Evolutionary conservation across 2,113 vertebrate genomes (phyloP), one percentile per base, ranked within the genome.

Genomic region (Otolemur garnettii): DNA sequence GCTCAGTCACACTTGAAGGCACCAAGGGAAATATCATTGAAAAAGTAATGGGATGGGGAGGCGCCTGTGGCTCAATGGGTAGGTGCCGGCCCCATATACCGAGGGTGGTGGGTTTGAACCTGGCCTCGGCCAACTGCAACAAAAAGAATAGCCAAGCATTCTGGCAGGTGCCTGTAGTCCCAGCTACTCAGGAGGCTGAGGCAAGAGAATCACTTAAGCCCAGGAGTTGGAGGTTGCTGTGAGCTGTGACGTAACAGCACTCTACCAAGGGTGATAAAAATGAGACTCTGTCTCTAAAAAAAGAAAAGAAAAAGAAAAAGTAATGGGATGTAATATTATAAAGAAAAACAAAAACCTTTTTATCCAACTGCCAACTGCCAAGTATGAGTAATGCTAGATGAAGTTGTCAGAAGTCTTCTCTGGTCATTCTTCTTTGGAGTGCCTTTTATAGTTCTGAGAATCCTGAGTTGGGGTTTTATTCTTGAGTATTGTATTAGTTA

Each of bases 291-390:
- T 38, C 38, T 38, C 38, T 38, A 38, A 38, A 38, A 38, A 38
- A 38, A 38, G 38, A 38, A 38, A 38, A 38, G 38, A 38, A 38
- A 38, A 38, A 38, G 90, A 90, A 87, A 95, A 45, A 11, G 7
- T 81, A 81, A n/a, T 87, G 14, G 38, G 14, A 81, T 57, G 6
- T 5, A 22, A 42, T 85, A 13, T 2, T 78, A 12, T 81, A 86
- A 94, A 90, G 80, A 91, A 78, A 92, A 78, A 79, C 28, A 18
- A 94, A 50, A 50, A 50, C 45, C 45, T 94, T 90, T 77, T 69
- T 17, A 80, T 87, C 15, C 28, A 66, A 24, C 15, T 38, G 0
- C 28, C 81, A 87, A 28, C 15, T 38, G 0, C 28, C 81, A 87
- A 55, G 19, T 18, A 24, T 87, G 81, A 10, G 11, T 35, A 74